Percentiles rank a stretch among this genome's conserved stretches.
Evolutionary conservation across 2,888 invertebrate genomes (phyloP).

Genomic region (Scelioninae gen. 1): DNA sequence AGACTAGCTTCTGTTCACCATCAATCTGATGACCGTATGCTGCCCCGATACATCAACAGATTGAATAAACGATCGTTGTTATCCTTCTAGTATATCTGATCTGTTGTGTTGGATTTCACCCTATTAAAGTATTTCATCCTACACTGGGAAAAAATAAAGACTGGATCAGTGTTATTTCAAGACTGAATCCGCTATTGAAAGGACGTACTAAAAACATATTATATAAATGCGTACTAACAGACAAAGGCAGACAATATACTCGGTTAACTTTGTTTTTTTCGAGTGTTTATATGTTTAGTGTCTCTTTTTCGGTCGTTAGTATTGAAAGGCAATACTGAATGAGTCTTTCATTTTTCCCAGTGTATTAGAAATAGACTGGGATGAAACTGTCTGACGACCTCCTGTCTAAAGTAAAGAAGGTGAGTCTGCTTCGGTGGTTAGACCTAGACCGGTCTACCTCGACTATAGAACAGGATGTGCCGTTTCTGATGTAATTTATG

Average conservation of each 20-base stretch:
- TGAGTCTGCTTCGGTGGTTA: constrained; percentile 5
- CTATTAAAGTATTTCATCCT: constrained; percentile 29
- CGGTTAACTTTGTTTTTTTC: constrained; percentile 1
- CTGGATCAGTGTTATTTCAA: too few species aligned
- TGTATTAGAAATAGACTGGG: constrained; percentile 47
- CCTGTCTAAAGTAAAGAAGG: background rate
- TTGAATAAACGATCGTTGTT: constrained; percentile 10
- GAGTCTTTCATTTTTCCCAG: too few species aligned
- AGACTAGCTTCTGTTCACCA: background rate
- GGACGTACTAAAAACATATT: too few species aligned
- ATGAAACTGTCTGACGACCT: constrained; percentile 17
- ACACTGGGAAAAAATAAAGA: too few species aligned
- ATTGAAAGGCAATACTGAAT: too few species aligned
- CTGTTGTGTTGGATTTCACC: constrained; percentile 49
- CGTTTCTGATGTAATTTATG: constrained; percentile 2
- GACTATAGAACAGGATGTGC: constrained; percentile 8
- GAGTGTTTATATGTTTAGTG: too few species aligned
- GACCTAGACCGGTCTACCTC: background rate
- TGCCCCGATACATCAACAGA: background rate
- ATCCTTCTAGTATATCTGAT: constrained; percentile 35
- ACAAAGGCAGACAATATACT: too few species aligned
- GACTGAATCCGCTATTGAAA: too few species aligned
- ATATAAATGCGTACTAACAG: too few species aligned
- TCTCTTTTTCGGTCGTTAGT: too few species aligned
- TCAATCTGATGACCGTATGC: too few species aligned